Evolutionary conservation across 2,113 vertebrate genomes (phyloP).

Genomic region (Polypterus bichir): DNA sequence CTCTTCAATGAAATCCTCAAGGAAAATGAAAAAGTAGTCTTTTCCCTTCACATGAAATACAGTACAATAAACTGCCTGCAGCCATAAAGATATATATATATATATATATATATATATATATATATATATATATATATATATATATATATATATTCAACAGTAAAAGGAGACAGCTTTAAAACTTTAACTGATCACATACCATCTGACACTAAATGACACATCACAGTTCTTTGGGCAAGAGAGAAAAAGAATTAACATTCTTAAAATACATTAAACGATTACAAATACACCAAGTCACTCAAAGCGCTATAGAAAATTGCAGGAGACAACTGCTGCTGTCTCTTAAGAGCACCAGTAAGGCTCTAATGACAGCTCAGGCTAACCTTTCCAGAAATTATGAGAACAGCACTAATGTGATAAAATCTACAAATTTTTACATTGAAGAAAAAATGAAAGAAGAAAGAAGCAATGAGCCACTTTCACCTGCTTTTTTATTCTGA

Average conservation of each 20-base stretch:
- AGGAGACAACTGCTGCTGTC: conserved; percentile 31
- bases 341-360: conserved; percentile 47
- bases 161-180: conserved; percentile 24
- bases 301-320: conserved; percentile 44
- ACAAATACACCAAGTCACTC: conserved; percentile 37
- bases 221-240: conserved; percentile 28
- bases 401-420: conserved; percentile 64
- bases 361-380: conserved; percentile 39
- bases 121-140: no score
- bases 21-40: conserved; percentile 4
- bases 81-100: conserved; percentile 10
- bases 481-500: conserved; percentile 42
- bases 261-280: conserved; percentile 31
- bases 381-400: conserved; percentile 52
- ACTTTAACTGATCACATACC: conserved; percentile 22
- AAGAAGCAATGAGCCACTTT: conserved; percentile 44
- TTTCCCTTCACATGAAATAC: conserved; percentile 9
- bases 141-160: no score
- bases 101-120: conserved; percentile 7
- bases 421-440: conserved; percentile 47
- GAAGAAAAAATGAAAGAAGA: conserved; percentile 39
- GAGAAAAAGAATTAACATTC: conserved; percentile 27
- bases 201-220: conserved; percentile 25
- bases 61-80: conserved; percentile 8
- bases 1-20: conserved; percentile 12